Evolutionary conservation across 2,888 invertebrate species (phyloP).

Genomic region (Suillia variegata): DNA sequence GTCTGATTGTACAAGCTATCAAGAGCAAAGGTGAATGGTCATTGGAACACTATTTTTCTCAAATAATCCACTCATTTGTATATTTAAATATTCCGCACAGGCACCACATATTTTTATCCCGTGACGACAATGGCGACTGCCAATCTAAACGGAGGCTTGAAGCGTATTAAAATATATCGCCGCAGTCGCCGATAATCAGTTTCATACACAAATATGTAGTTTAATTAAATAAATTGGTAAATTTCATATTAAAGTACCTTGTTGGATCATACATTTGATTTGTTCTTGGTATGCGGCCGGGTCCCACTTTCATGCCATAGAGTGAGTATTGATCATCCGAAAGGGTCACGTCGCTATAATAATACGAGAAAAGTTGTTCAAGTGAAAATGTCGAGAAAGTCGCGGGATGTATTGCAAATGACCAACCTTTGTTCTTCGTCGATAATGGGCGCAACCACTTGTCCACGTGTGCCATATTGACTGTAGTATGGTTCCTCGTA

Average conservation of each 20-base stretch:
- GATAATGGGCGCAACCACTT: constrained; percentile 84
- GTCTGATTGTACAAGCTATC: constrained; percentile 77
- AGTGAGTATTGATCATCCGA: constrained; percentile 74
- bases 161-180: constrained; percentile 56
- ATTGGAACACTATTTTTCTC: too few relatives aligned
- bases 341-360: neutral
- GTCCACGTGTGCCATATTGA: constrained; percentile 72
- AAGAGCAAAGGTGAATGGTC: constrained; percentile 66
- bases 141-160: constrained; percentile 43
- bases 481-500: constrained; percentile 90
- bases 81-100: constrained; percentile 32
- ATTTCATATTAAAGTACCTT: too few relatives aligned
- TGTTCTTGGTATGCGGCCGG: constrained; percentile 64
- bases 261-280: constrained; percentile 62
- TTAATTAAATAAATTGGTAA: neutral
- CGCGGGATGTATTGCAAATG: too few relatives aligned
- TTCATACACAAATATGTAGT: constrained; percentile 7
- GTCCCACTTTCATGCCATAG: constrained; percentile 70
- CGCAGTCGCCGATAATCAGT: constrained; percentile 41
- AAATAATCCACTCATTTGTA: constrained; percentile 1
- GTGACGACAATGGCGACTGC: constrained; percentile 45
- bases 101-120: constrained; percentile 60
- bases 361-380: neutral
- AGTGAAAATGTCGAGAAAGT: neutral
- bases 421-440: constrained; percentile 79